A percentile compares a stretch with the other conserved stretches of the same genome.
Evolutionary conservation across 2,888 invertebrate species (phyloP).

Genomic region (Zygaena filipendulae): DNA sequence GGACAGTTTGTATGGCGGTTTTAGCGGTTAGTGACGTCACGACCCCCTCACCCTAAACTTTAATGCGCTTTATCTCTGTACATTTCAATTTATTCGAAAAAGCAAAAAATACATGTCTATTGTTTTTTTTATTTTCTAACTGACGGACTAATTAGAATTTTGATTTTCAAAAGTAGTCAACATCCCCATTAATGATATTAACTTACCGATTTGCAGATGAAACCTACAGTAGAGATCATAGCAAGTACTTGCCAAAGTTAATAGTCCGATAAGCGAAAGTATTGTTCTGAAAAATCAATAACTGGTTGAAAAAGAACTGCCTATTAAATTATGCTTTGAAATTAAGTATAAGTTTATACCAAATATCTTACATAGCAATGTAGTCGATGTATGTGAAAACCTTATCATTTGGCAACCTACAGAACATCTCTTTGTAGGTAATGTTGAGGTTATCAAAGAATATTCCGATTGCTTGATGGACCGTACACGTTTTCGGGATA

Average conservation of each 20-base stretch:
- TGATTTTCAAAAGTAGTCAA: no score
- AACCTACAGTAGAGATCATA: neutral
- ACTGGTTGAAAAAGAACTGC: neutral
- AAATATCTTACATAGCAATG: neutral
- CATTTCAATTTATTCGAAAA: no score
- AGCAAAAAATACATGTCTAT: no score
- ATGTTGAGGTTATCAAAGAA: neutral
- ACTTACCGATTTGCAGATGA: neutral
- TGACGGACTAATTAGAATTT: no score
- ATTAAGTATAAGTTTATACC: neutral
- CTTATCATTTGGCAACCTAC: conserved; percentile 13
- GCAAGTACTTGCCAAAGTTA: neutral
- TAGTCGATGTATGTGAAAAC: neutral
- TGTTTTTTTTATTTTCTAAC: no score
- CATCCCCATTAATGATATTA: no score
- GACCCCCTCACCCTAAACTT: no score
- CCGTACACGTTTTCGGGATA: neutral
- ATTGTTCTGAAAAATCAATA: neutral
- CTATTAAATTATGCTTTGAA: neutral
- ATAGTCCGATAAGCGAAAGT: neutral
- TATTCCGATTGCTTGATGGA: neutral
- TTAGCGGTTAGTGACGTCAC: no score
- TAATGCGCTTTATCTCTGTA: no score
- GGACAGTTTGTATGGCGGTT: no score
- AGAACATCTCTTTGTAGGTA: conserved; percentile 7